Conservation (phyloP, 2,797 vertebrate genomes). For the Alosa sapidissima region DNA sequence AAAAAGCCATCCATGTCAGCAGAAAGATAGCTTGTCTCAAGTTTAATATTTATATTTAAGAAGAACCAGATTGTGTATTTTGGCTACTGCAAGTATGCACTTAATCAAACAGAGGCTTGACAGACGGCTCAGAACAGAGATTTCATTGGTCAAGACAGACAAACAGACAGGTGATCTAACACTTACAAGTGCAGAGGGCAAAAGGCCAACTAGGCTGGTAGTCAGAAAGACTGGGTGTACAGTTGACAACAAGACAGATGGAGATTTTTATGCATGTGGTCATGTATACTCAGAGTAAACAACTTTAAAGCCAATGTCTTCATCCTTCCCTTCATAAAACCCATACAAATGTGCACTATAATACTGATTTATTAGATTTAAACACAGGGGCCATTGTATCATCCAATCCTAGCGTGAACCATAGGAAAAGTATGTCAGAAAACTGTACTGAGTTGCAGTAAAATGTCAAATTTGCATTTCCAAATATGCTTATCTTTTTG, state of each 20-base stretch:
- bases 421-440: neutral
- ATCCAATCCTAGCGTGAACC: neutral
- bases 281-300: neutral
- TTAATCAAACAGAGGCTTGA: neutral
- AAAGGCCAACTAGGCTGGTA: neutral
- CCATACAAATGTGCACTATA: neutral
- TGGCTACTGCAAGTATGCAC: neutral
- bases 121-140: neutral
- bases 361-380: neutral
- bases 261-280: neutral
- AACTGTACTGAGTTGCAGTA: neutral
- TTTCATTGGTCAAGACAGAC: neutral
- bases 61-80: neutral
- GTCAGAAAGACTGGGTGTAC: neutral
- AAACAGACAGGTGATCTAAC: conserved; percentile 1
- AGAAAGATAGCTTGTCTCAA: neutral
- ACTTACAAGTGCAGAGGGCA: neutral
- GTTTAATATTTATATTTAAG: neutral
- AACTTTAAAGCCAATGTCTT: neutral
- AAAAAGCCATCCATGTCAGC: neutral
- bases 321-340: neutral
- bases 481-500: neutral
- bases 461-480: neutral
- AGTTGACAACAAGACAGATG: neutral
- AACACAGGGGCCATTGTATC: neutral